Conservation (phyloP, 2,888 invertebrate genomes). For the Tipula lateralis region DNA sequence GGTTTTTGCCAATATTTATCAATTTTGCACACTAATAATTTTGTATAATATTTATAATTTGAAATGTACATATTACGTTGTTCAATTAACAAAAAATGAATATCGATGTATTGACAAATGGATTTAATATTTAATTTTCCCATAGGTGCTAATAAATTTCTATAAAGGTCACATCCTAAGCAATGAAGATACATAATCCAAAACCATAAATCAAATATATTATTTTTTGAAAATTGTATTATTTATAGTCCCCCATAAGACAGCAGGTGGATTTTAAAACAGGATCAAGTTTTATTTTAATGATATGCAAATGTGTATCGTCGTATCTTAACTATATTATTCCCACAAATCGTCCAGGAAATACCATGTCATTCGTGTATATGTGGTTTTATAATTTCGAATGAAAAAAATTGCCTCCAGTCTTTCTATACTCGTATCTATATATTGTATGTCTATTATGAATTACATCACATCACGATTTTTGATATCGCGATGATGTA, state of each 20-base stretch:
- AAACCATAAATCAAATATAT: neutral
- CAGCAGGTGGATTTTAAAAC: slow-evolving; percentile 11
- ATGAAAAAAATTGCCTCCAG: neutral
- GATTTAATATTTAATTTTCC: neutral
- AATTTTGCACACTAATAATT: neutral
- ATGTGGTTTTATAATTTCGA: neutral
- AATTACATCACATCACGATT: neutral
- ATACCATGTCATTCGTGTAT: neutral
- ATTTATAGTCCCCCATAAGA: neutral
- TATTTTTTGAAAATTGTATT: neutral
- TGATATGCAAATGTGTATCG: neutral
- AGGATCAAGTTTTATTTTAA: neutral
- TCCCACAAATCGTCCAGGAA: neutral
- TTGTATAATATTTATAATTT: neutral
- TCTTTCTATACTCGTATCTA: neutral
- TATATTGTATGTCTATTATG: neutral
- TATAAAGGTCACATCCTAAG: neutral
- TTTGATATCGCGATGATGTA: neutral
- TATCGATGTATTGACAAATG: neutral
- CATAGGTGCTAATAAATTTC: neutral
- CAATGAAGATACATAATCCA: neutral
- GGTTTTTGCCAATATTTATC: neutral
- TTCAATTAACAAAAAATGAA: neutral
- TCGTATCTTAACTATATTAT: neutral
- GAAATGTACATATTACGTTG: neutral